Conservation (phyloP, 2,113 vertebrate species). For the rat (Rattus norvegicus) region GRCr8 NC_086024.1:79682001-79682500, state of each 20-base stretch:
- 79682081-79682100: constrained; percentile 54
- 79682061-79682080: constrained; percentile 1
- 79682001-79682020: not conserved
- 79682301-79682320: constrained; percentile 59
- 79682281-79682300: constrained; percentile 63
- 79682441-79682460: constrained; percentile 80
- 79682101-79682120: constrained; percentile 51
- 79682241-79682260: constrained; percentile 69
- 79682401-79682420: constrained; percentile 70
- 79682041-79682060: not conserved
- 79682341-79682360: constrained; percentile 77
- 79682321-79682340: constrained; percentile 81
- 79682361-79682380: constrained; percentile 79
- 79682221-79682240: constrained; percentile 61
- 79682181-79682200: constrained; percentile 52
- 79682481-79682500: constrained; percentile 79
- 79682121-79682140: constrained; percentile 34
- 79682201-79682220: constrained; percentile 74
- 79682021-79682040: not conserved
- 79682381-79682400: constrained; percentile 82
- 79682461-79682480: constrained; percentile 82
- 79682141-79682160: not conserved
- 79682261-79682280: constrained; percentile 67
- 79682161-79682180: not conserved
- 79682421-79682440: constrained; percentile 76